phyloP scores from a whole-genome alignment of 2,797 vertebrate species.

The Sebastes umbrosus region DNA sequence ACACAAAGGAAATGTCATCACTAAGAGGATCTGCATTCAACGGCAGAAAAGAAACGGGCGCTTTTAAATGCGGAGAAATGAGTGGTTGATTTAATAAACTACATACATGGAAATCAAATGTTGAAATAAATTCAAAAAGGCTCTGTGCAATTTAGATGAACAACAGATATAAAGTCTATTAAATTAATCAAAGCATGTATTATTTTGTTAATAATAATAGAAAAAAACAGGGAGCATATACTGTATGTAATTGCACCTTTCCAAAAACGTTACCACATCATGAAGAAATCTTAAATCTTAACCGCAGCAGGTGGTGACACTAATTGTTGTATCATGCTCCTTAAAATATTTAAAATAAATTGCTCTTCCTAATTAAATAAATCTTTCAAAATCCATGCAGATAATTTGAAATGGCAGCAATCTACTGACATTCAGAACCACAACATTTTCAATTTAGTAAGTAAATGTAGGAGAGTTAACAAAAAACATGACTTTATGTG shows the following conservation, averaged over 20 bases:
- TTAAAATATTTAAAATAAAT: background rate
- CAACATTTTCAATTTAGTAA: background rate
- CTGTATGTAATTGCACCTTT: background rate
- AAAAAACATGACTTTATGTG: background rate
- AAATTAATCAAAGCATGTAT: background rate
- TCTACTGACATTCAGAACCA: background rate
- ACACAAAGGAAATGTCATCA: slow-evolving; percentile 72
- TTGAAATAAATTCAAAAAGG: slow-evolving; percentile 11
- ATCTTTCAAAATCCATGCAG: background rate
- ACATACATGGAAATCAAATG: slow-evolving; percentile 21
- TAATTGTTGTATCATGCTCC: background rate
- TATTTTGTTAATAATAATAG: background rate
- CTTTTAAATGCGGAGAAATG: slow-evolving; percentile 28
- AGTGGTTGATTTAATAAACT: slow-evolving; percentile 51
- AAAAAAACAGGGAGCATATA: background rate
- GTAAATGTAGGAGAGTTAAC: background rate
- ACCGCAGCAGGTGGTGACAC: slow-evolving; percentile 19
- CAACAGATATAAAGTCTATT: background rate
- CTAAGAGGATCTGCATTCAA: slow-evolving; percentile 54
- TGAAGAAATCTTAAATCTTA: background rate
- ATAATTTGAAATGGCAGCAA: background rate
- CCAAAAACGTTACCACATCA: background rate
- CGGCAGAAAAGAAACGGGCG: slow-evolving; percentile 4
- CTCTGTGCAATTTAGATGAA: background rate
- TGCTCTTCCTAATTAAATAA: background rate